Percentiles rank a stretch among this genome's conserved stretches.
phyloP scores from a whole-genome alignment of 1,140 invertebrate genomes.

The Atta texana region DNA sequence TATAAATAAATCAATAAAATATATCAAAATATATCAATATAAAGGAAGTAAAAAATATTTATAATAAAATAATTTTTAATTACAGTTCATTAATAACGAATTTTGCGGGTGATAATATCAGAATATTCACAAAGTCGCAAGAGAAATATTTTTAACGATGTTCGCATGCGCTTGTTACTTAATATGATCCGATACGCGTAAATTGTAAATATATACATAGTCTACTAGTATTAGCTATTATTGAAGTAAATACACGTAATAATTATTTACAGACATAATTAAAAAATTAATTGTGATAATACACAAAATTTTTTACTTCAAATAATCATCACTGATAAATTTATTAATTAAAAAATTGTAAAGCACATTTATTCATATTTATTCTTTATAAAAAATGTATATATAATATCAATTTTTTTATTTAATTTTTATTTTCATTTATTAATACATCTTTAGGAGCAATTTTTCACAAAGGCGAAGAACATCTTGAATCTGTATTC shows the following conservation, averaged over 20 bases:
- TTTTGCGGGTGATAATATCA: neutral
- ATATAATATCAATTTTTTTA: no score
- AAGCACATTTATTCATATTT: no score
- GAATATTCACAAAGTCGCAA: neutral
- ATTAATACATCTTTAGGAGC: no score
- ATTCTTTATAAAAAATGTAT: no score
- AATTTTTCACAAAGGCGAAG: no score
- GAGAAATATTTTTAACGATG: conserved; percentile 4
- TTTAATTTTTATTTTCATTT: no score
- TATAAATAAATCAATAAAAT: no score
- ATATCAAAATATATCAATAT: neutral
- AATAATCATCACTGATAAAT: neutral
- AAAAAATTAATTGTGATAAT: neutral
- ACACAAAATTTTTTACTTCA: neutral
- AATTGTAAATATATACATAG: neutral
- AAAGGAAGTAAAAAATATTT: neutral
- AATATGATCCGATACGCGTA: conserved; percentile 2
- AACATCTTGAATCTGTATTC: no score
- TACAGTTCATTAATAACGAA: neutral
- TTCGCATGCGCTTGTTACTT: conserved; percentile 1
- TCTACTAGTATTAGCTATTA: neutral
- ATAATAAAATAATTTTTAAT: neutral
- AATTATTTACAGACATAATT: neutral
- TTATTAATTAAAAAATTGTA: neutral
- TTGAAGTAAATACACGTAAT: conserved; percentile 1